Base-by-base conservation (phyloP, 2,888 invertebrate genomes). In the Epistrophe grossulariae region DNA sequence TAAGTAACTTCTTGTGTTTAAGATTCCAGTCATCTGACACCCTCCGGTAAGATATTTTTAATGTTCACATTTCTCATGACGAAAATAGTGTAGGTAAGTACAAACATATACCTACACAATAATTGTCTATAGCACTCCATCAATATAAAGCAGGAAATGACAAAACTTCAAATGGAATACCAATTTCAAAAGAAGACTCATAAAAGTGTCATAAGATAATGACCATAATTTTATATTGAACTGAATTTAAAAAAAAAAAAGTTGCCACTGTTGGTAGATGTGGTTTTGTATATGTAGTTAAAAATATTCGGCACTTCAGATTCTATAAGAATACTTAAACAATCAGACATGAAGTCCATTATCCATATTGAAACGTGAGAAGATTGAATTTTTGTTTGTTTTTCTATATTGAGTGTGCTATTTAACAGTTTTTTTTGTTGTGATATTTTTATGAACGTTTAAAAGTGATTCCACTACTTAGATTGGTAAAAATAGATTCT, bases 191-290 rank as follows among this genome's bases (percentile, higher is more conserved):
- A 24, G 24, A 8, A 40, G 7, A 38, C 4, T 8, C 60, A 40
- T 60, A 40, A 60, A 60, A 60, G 8, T 60, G 60, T 60, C 60
- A 60, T 40, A 19, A 60, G n/a, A 31, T 55, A 40, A 60, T 60
- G 40, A 60, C 55, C 28, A 31, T 55, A 28, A 19, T 60, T 60
- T 59, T 38, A 17, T 38, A 17, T 38, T 38, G 38, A 60, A 60
- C 19, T 19, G 9, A 6, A n/a, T n/a, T n/a, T n/a, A n/a, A n/a
- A n/a, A 31, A 31, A 31, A n/a, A 17, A 59, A 35, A 38, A 38
- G 38, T 38, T 19, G 35, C 11, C 19, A 38, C 38, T 60, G 15
- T 60, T 60, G 10, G 0, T 10, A 17, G 17, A 48, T 60, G 6
- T 59, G 17, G 19, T 17, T 11, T 17, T 17, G 9, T 9, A 15